Percentiles rank a stretch among this genome's conserved stretches.
Conservation (phyloP, 2,113 vertebrate genomes). For the Podilymbus podiceps region DNA sequence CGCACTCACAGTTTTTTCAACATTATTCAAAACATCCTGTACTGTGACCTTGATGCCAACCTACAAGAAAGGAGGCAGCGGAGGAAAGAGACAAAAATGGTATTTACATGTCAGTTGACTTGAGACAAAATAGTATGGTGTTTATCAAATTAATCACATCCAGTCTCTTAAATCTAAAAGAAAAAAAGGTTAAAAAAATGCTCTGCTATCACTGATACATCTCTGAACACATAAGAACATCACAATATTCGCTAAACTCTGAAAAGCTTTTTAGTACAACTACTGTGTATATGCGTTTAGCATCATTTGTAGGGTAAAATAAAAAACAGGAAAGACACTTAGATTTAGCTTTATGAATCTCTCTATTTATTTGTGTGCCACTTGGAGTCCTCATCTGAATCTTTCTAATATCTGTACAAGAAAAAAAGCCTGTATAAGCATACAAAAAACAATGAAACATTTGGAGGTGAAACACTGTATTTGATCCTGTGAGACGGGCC, state of each 20-base stretch:
- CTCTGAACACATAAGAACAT: neutral
- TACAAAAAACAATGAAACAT: neutral
- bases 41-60: constrained; percentile 77
- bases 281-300: neutral
- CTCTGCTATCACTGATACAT: neutral
- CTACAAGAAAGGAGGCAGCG: constrained; percentile 18
- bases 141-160: neutral
- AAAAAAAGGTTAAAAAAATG: neutral
- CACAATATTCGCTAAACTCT: neutral
- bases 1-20: constrained; percentile 75
- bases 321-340: neutral
- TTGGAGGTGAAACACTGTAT: neutral
- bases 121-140: neutral
- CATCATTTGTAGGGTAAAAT: neutral
- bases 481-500: neutral
- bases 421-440: neutral
- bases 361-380: neutral
- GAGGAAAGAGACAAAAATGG: neutral
- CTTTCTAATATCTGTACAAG: neutral
- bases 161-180: neutral
- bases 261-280: neutral
- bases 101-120: neutral
- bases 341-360: neutral
- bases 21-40: constrained; percentile 68
- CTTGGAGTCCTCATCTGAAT: neutral